Conservation (phyloP, 2,113 vertebrate genomes). For the Hyperoodon ampullatus region DNA sequence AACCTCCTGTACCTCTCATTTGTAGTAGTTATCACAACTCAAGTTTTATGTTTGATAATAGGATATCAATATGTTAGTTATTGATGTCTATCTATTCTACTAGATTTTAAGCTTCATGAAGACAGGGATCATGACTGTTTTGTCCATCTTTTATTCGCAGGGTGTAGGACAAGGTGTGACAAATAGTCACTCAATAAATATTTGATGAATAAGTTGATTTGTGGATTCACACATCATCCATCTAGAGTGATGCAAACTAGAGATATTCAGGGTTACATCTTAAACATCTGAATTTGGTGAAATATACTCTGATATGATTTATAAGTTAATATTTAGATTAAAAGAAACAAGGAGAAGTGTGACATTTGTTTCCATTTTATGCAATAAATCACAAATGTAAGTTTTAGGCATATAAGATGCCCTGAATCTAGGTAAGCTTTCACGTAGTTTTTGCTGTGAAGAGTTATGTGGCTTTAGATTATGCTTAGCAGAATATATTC, state of each 20-base stretch:
- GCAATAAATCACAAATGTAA: not conserved
- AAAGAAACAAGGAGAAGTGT: not conserved
- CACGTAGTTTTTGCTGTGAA: not conserved
- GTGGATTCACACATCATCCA: not conserved
- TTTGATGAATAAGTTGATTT: conserved; percentile 15
- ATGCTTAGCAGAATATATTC: conserved; percentile 36
- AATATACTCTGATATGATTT: not conserved
- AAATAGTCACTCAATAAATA: not conserved
- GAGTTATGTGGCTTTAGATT: not conserved
- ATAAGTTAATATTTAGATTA: conserved; percentile 5
- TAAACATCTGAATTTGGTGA: conserved; percentile 22
- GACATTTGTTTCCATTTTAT: conserved; percentile 5
- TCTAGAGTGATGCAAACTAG: not conserved
- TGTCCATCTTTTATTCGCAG: conserved; percentile 15
- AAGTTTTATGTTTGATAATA: not conserved
- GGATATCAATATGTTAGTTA: not conserved
- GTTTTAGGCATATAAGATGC: not conserved
- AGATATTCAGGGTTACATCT: not conserved
- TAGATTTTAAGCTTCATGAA: not conserved
- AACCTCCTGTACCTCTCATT: not conserved
- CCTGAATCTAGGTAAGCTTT: conserved; percentile 11
- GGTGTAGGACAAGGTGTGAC: not conserved
- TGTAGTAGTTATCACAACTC: not conserved
- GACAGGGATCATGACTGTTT: not conserved
- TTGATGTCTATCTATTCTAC: not conserved